phyloP scores from a whole-genome alignment of 2,888 invertebrate genomes.

The Noctuana brunneofusca region DNA sequence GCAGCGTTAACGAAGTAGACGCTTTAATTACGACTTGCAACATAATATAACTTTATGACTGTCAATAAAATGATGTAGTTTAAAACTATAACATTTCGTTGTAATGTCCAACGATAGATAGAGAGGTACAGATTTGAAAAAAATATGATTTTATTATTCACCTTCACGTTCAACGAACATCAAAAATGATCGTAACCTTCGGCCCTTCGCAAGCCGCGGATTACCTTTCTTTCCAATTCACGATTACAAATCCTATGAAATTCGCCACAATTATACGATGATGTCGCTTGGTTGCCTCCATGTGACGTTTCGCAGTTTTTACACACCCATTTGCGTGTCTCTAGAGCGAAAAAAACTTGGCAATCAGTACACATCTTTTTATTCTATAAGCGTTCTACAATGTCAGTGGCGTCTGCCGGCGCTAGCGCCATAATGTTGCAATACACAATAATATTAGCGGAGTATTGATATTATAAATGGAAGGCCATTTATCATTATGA shows the following conservation, averaged over 20 bases:
- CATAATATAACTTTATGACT: not conserved
- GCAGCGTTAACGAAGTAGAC: conserved; percentile 16
- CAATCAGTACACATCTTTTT: conserved; percentile 54
- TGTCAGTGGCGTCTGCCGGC: conserved; percentile 53
- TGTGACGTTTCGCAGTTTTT: conserved; percentile 48
- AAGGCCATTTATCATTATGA: conserved; percentile 32
- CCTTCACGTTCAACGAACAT: not conserved
- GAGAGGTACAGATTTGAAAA: no score
- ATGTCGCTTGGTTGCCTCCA: conserved; percentile 41
- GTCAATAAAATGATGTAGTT: not conserved
- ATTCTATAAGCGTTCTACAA: conserved; percentile 53
- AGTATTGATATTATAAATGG: conserved; percentile 39
- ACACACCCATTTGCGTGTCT: conserved; percentile 57
- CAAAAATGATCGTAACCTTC: conserved; percentile 5
- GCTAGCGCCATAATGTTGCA: conserved; percentile 37
- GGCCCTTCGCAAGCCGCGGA: conserved; percentile 3
- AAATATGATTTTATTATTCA: not conserved
- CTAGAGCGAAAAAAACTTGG: conserved; percentile 69
- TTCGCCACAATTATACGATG: conserved; percentile 21
- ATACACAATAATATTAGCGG: conserved; percentile 39
- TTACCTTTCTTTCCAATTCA: conserved; percentile 27
- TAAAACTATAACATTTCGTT: no score
- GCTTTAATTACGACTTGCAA: conserved; percentile 26
- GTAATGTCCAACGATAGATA: no score
- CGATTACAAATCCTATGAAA: conserved; percentile 25